A percentile compares a stretch with the other conserved stretches of the same genome.
Evolutionary conservation across 2,113 vertebrate species (phyloP).

Genomic region (Poeciliopsis occidentalis): DNA sequence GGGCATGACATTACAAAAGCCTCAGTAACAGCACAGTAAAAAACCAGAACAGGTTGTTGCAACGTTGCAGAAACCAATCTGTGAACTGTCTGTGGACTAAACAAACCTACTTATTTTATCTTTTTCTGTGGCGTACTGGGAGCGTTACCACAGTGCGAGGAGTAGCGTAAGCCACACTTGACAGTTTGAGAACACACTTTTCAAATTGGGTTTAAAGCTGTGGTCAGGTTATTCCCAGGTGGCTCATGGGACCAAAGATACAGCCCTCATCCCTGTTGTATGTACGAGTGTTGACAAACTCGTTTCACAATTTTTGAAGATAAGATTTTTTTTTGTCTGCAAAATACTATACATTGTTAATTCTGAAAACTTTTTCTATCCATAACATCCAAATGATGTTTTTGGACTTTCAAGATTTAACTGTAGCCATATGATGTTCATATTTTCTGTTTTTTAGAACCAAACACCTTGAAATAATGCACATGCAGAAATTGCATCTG

Average conservation of each 20-base stretch:
- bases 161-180: background rate
- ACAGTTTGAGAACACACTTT: slow-evolving; percentile 1
- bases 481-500: too few species aligned
- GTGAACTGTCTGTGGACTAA: background rate
- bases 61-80: background rate
- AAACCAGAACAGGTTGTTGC: background rate
- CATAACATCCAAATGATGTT: too few species aligned
- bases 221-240: background rate
- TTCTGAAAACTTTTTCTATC: background rate
- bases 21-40: background rate
- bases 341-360: background rate
- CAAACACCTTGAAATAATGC: too few species aligned
- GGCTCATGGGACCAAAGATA: background rate
- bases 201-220: background rate
- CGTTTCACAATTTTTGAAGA: background rate
- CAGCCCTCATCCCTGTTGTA: background rate
- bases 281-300: background rate
- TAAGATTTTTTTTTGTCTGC: background rate
- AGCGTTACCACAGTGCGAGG: background rate
- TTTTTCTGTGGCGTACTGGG: background rate
- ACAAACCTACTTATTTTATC: background rate
- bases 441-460: background rate
- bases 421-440: background rate
- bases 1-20: background rate
- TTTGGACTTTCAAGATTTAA: too few species aligned